Evolutionary conservation across 1,140 invertebrate genomes (phyloP).

Genomic region (Eurosta solidaginis): DNA sequence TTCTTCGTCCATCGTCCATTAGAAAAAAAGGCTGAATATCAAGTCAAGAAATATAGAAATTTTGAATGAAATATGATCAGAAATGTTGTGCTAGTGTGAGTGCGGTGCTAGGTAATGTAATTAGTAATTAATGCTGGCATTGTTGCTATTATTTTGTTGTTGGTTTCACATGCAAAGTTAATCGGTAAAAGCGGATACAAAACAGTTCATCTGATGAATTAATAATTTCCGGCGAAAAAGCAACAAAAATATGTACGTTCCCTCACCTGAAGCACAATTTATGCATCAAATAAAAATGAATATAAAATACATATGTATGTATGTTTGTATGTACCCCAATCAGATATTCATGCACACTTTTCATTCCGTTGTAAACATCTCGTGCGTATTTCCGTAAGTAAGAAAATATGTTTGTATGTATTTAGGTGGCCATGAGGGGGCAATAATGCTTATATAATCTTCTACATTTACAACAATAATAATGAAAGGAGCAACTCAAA

Average conservation of each 20-base stretch:
- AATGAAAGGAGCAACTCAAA: not conserved
- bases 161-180: not conserved
- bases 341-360: not conserved
- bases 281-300: not conserved
- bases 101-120: not conserved
- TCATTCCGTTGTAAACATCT: not conserved
- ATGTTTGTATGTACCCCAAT: too few species aligned
- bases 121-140: not conserved
- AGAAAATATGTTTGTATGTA: not conserved
- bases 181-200: not conserved
- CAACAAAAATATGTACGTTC: not conserved
- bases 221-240: not conserved
- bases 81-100: not conserved
- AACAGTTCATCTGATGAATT: constrained; percentile 7
- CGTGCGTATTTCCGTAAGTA: too few species aligned
- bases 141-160: not conserved
- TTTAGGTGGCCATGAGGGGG: not conserved
- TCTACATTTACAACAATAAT: not conserved
- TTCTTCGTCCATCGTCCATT: too few species aligned
- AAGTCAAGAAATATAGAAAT: too few species aligned
- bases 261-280: not conserved
- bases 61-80: too few species aligned
- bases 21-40: too few species aligned
- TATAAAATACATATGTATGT: not conserved
- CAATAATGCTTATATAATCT: not conserved